These are phyloP conservation scores for Lophius piscatorius DNA, from an alignment of 2,113 vertebrate species.

Conservation along the genomic window DNA sequence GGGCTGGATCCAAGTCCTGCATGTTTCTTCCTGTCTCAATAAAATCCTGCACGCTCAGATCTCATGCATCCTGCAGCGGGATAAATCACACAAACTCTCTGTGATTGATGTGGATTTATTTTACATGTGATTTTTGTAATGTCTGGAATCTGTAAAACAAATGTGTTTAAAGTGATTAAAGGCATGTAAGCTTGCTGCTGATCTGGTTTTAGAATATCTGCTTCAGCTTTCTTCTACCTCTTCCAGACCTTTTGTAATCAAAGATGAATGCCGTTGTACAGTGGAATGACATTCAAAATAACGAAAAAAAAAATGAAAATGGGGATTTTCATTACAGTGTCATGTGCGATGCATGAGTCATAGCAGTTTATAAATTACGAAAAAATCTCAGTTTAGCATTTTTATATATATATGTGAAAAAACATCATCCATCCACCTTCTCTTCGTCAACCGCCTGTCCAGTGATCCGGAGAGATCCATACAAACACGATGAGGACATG, in stretches of 20 bases:
- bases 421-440: no score
- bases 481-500: no score
- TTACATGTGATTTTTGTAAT: constrained; percentile 23
- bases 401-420: no score
- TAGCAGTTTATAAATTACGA: not conserved
- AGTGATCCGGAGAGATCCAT: no score
- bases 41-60: constrained; percentile 39
- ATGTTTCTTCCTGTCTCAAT: constrained; percentile 21
- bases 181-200: not conserved
- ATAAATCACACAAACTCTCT: constrained; percentile 18
- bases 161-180: constrained; percentile 24
- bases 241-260: not conserved
- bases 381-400: no score
- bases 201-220: not conserved
- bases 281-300: no score
- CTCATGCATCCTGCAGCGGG: constrained; percentile 2
- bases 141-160: constrained; percentile 10
- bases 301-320: not conserved
- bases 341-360: not conserved
- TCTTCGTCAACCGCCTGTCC: no score
- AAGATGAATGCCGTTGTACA: not conserved
- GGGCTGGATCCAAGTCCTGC: constrained; percentile 37
- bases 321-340: not conserved
- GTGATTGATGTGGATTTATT: constrained; percentile 24
- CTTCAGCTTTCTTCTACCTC: not conserved